A percentile compares a stretch with the other conserved stretches of the same genome.
These are phyloP conservation scores for Epirrhoe alternata DNA, from an alignment of 2,888 invertebrate genomes.

Conservation along the genomic window DNA sequence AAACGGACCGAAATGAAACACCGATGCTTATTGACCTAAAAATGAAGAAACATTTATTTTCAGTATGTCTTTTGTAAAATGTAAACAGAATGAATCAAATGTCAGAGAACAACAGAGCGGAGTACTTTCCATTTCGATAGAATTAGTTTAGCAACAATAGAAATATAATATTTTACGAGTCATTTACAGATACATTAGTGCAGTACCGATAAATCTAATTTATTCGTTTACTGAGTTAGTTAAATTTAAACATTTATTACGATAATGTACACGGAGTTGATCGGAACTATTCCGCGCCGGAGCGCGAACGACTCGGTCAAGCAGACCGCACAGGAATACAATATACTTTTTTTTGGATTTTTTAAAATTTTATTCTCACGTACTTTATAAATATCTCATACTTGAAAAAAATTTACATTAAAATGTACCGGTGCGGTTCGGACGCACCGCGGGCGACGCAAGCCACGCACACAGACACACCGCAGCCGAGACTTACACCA, in stretches of 20 bases:
- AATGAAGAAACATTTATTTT: constrained; percentile 91
- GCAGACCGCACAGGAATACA: constrained; percentile 58
- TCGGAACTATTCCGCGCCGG: constrained; percentile 35
- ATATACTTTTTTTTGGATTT: constrained; percentile 73
- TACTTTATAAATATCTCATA: constrained; percentile 84
- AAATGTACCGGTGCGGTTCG: constrained; percentile 66
- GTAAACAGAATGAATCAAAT: constrained; percentile 84
- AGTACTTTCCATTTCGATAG: constrained; percentile 78
- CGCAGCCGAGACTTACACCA: constrained; percentile 62
- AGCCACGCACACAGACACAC: constrained; percentile 23
- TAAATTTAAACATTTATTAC: constrained; percentile 77
- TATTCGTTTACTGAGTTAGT: constrained; percentile 81
- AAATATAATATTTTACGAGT: constrained; percentile 83
- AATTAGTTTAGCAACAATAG: constrained; percentile 81
- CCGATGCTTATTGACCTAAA: constrained; percentile 88
- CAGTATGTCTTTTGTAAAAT: constrained; percentile 88
- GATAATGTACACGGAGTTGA: constrained; percentile 68
- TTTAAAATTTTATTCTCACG: constrained; percentile 77
- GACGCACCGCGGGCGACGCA: constrained; percentile 42
- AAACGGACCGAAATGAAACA: constrained; percentile 76
- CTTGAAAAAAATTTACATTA: constrained; percentile 83
- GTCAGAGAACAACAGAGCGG: constrained; percentile 82
- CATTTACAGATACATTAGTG: constrained; percentile 82
- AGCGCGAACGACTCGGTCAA: constrained; percentile 41
- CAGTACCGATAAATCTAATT: constrained; percentile 83